Percentiles rank a stretch among this genome's conserved stretches.
Conservation (phyloP, 2,888 invertebrate species). For the Tetranychus piercei region DNA sequence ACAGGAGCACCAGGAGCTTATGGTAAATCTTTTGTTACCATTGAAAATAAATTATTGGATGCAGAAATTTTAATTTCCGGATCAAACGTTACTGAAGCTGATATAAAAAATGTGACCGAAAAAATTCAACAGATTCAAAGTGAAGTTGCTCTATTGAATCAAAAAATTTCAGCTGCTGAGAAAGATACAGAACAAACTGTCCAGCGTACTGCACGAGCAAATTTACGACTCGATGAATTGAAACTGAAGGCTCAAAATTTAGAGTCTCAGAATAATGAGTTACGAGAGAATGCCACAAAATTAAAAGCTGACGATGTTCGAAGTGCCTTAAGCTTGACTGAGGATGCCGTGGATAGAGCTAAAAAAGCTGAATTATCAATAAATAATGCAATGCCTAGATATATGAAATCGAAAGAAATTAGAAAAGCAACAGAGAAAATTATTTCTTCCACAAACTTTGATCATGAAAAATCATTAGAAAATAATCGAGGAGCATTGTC, state of each 20-base stretch:
- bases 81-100: not conserved
- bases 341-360: slow-evolving; percentile 40
- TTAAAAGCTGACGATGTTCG: slow-evolving; percentile 86
- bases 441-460: slow-evolving; percentile 42
- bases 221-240: slow-evolving; percentile 46
- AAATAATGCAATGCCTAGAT: slow-evolving; percentile 31
- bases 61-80: not conserved
- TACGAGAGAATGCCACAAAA: slow-evolving; percentile 70
- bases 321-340: slow-evolving; percentile 76
- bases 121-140: not conserved
- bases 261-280: slow-evolving; percentile 48
- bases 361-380: slow-evolving; percentile 34
- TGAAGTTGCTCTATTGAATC: slow-evolving; percentile 41
- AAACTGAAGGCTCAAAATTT: slow-evolving; percentile 42
- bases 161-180: slow-evolving; percentile 47
- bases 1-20: slow-evolving; percentile 92
- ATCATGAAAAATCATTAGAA: slow-evolving; percentile 46
- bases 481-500: slow-evolving; percentile 52
- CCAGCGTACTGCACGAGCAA: slow-evolving; percentile 51
- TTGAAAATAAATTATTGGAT: slow-evolving; percentile 49
- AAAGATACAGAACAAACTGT: slow-evolving; percentile 46
- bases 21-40: slow-evolving; percentile 75
- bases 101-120: not conserved
- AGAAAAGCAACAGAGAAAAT: slow-evolving; percentile 46
- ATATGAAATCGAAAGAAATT: slow-evolving; percentile 43